A percentile compares a stretch with the other conserved stretches of the same genome.
Evolutionary conservation across 2,888 invertebrate species (phyloP).

Genomic region (Nemapogon koenigi): DNA sequence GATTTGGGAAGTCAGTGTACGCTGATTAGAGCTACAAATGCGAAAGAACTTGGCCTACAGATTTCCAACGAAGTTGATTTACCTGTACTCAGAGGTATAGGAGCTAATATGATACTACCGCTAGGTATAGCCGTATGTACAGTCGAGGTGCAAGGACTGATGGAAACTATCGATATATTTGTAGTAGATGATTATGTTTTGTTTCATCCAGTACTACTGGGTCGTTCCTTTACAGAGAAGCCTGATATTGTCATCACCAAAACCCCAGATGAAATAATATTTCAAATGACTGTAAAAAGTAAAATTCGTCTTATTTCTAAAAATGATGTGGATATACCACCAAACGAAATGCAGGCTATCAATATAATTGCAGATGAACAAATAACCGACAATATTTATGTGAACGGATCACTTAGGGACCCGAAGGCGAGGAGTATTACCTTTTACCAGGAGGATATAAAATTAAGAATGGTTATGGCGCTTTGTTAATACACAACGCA

Average conservation of each 20-base stretch:
- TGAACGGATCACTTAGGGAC: not conserved
- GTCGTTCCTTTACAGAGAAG: constrained; percentile 7
- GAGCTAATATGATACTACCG: not conserved
- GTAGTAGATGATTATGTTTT: constrained; percentile 7
- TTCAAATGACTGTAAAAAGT: not conserved
- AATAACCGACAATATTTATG: not conserved
- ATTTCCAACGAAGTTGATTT: too few species aligned
- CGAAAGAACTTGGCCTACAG: constrained; percentile 9
- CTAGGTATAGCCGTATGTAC: not conserved
- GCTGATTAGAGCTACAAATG: constrained; percentile 16
- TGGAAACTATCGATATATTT: constrained; percentile 1
- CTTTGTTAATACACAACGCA: not conserved
- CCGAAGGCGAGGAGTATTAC: constrained; percentile 1
- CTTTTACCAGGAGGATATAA: not conserved
- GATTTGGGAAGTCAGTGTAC: constrained; percentile 22
- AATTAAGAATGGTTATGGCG: not conserved
- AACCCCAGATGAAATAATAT: not conserved
- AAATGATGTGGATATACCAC: not conserved
- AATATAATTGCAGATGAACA: not conserved
- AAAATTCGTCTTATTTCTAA: not conserved
- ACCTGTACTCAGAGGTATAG: constrained; percentile 3
- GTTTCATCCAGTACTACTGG: constrained; percentile 1
- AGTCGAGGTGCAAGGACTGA: constrained; percentile 1
- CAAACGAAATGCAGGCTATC: not conserved
- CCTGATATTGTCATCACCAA: constrained; percentile 1